Conservation (phyloP, 2,797 vertebrate genomes). For the Hoplostethus mediterraneus region DNA sequence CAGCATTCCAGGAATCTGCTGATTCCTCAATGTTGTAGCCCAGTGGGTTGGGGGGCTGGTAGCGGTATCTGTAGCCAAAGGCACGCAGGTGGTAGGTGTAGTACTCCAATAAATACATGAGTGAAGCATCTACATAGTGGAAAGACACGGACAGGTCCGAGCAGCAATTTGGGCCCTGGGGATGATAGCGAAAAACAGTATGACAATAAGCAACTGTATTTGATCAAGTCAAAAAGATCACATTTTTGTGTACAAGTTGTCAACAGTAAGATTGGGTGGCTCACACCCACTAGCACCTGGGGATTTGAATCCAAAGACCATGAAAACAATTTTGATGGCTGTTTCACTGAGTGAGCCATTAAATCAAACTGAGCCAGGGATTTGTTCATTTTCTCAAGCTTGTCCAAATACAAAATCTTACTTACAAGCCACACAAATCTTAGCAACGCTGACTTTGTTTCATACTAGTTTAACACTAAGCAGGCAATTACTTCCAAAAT, state of each 20-base stretch:
- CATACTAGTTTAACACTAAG: background rate
- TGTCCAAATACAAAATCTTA: background rate
- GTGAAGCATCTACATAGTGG: constrained; percentile 79
- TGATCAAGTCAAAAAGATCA: background rate
- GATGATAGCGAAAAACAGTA: background rate
- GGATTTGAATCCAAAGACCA: background rate
- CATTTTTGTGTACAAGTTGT: background rate
- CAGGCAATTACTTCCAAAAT: background rate
- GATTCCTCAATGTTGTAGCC: constrained; percentile 23
- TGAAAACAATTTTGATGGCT: too few species aligned
- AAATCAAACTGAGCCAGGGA: background rate
- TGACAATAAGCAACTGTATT: too few species aligned
- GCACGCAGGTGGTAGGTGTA: constrained; percentile 85
- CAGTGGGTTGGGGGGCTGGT: constrained; percentile 70
- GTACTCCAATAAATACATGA: constrained; percentile 85
- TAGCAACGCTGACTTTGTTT: background rate
- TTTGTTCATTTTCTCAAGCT: background rate
- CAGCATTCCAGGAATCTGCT: background rate
- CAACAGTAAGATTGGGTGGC: background rate
- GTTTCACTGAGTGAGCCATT: background rate
- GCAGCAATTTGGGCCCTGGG: constrained; percentile 84
- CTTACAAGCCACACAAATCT: background rate
- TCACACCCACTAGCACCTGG: background rate
- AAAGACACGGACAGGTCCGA: constrained; percentile 88
- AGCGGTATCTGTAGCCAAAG: constrained; percentile 85